Evolutionary conservation across 2,888 invertebrate species (phyloP).

Genomic region (Amphipyra berbera): DNA sequence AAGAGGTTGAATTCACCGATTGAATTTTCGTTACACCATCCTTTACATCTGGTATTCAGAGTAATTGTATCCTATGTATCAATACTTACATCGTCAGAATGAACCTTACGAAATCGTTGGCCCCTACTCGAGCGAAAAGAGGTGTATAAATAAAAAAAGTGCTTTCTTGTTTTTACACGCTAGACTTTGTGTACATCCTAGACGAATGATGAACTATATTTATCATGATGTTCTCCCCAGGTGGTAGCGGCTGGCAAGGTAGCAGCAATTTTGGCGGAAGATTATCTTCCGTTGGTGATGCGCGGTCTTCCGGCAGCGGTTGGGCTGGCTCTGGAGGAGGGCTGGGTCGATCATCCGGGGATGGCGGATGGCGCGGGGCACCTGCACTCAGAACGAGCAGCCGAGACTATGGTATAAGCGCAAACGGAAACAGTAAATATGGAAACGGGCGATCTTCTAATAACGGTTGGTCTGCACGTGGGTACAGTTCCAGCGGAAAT

Average conservation of each 20-base stretch:
- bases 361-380: slow-evolving; percentile 31
- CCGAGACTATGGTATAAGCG: slow-evolving; percentile 1
- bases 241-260: slow-evolving; percentile 65
- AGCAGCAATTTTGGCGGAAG: slow-evolving; percentile 47
- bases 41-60: too few species aligned
- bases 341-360: slow-evolving; percentile 18
- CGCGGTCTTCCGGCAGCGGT: slow-evolving; percentile 44
- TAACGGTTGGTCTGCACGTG: slow-evolving; percentile 30
- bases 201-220: too few species aligned
- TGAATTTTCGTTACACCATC: too few species aligned
- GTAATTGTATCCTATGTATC: too few species aligned
- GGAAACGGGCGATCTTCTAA: slow-evolving; percentile 13
- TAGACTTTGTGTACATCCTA: too few species aligned
- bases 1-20: too few species aligned
- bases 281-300: slow-evolving; percentile 35
- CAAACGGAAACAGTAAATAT: background rate
- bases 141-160: too few species aligned
- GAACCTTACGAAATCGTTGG: too few species aligned
- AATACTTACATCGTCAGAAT: too few species aligned
- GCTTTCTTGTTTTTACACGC: too few species aligned
- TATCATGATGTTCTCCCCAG: slow-evolving; percentile 30
- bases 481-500: slow-evolving; percentile 17
- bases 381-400: slow-evolving; percentile 11
- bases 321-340: slow-evolving; percentile 48
- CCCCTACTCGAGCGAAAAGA: too few species aligned